Evolutionary conservation across 1,140 invertebrate genomes (phyloP).

Genomic region (Saccostrea echinata): DNA sequence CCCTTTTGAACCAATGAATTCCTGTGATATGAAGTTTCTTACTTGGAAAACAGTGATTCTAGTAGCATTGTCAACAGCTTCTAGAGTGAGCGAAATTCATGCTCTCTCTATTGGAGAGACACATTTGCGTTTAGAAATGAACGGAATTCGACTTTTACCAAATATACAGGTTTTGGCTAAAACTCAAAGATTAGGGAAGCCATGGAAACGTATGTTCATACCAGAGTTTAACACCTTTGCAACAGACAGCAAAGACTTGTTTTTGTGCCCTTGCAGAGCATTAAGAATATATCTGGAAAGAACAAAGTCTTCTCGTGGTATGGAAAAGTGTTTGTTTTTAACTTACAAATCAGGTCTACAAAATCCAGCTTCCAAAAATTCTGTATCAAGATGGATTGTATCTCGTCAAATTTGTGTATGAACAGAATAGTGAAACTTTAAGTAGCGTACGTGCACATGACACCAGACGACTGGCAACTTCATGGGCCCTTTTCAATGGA

Average conservation of each 20-base stretch:
- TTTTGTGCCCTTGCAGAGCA: background rate
- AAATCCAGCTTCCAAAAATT: no score
- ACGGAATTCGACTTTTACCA: background rate
- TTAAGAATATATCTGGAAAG: no score
- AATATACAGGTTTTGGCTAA: conserved; percentile 10
- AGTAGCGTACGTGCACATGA: background rate
- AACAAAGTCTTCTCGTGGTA: no score
- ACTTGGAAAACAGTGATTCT: no score
- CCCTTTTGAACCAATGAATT: no score
- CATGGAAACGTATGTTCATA: background rate
- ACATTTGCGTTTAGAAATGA: background rate
- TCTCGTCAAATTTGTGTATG: conserved; percentile 22
- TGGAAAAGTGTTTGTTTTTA: no score
- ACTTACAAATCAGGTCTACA: no score
- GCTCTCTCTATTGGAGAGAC: background rate
- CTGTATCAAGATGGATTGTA: conserved; percentile 46
- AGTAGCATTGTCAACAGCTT: conserved; percentile 14
- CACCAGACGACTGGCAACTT: conserved; percentile 1
- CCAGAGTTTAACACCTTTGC: conserved; percentile 32
- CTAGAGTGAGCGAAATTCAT: conserved; percentile 18
- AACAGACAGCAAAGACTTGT: conserved; percentile 5
- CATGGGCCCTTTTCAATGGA: conserved; percentile 34
- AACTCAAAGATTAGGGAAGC: conserved; percentile 32
- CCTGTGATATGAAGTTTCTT: no score
- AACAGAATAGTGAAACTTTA: background rate